These are phyloP conservation scores for crab-eating macaque (Macaca fascicularis) DNA, from an alignment of 2,113 vertebrate species.

Conservation along the genomic window DNA sequence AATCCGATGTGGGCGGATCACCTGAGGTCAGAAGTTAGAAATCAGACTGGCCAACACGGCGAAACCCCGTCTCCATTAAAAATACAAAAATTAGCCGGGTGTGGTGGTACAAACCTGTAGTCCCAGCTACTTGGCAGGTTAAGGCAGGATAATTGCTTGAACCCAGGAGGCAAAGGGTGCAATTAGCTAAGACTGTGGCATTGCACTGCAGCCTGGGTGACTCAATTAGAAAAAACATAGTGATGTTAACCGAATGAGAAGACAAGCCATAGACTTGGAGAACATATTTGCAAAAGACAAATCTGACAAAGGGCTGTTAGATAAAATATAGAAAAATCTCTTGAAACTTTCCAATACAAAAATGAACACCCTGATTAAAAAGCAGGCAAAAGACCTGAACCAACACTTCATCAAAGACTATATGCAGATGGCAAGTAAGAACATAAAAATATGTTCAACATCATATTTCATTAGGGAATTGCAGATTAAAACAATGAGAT, in stretches of 20 bases:
- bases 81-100: no score
- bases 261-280: neutral
- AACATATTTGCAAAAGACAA: neutral
- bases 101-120: no score
- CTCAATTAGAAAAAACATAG: no score
- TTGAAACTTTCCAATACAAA: neutral
- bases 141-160: no score
- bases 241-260: neutral
- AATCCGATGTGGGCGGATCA: neutral
- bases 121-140: no score
- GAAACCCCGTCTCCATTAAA: no score
- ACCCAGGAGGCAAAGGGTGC: no score
- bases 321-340: neutral
- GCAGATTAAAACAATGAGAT: neutral
- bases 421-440: neutral
- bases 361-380: neutral
- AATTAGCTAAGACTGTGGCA: no score
- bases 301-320: neutral
- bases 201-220: no score
- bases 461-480: neutral
- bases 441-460: neutral
- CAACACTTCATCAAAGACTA: neutral
- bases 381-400: neutral
- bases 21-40: no score
- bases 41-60: no score